These are phyloP conservation scores for Thaumatotibia leucotreta DNA, from an alignment of 1,140 invertebrate species.

Conservation along the genomic window DNA sequence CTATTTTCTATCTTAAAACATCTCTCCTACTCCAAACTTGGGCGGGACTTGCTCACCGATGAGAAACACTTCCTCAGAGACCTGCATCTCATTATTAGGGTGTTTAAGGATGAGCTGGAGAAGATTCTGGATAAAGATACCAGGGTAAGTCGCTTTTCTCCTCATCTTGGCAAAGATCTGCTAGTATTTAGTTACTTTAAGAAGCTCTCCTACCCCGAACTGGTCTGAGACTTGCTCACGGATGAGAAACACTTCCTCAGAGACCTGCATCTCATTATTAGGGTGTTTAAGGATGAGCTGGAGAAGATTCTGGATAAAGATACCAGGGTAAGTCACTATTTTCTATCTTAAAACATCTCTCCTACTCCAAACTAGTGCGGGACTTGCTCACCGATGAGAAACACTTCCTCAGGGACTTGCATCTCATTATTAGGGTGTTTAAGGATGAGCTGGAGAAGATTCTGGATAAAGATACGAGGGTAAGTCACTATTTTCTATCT, in stretches of 20 bases:
- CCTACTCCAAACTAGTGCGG: no score
- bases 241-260: slow-evolving; percentile 96
- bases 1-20: no score
- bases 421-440: no score
- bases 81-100: slow-evolving; percentile 95
- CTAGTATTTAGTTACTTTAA: no score
- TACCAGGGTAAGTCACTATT: slow-evolving; percentile 54
- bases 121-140: slow-evolving; percentile 79
- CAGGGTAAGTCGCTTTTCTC: slow-evolving; percentile 43
- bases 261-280: slow-evolving; percentile 96
- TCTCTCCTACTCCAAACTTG: slow-evolving; percentile 91
- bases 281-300: slow-evolving; percentile 91
- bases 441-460: no score
- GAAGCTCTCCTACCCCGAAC: slow-evolving; percentile 86
- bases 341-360: no score
- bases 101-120: slow-evolving; percentile 90
- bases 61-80: slow-evolving; percentile 96
- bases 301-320: slow-evolving; percentile 80
- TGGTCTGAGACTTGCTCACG: slow-evolving; percentile 94
- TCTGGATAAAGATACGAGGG: no score
- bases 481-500: no score
- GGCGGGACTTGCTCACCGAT: slow-evolving; percentile 95
- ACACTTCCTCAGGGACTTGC: no score
- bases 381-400: no score
- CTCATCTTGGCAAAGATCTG: slow-evolving; percentile 83